Evolutionary conservation across 2,797 vertebrate genomes (phyloP).

Genomic region (Coregonus sp.): DNA sequence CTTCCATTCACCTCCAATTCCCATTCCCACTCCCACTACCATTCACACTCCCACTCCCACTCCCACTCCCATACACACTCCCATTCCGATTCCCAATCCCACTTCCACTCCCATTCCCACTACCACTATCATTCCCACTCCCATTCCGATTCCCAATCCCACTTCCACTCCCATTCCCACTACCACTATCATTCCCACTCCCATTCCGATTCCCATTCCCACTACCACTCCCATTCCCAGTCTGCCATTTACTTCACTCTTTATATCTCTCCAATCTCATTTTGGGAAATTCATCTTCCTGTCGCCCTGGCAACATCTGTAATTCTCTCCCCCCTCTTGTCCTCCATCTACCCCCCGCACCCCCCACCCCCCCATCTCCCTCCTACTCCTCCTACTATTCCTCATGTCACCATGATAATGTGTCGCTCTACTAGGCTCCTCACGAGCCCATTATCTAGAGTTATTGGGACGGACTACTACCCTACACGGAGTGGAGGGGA

Average conservation of each 20-base stretch:
- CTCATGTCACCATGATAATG: constrained; percentile 72
- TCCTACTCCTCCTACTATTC: constrained; percentile 37
- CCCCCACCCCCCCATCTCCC: constrained; percentile 11
- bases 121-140: background rate
- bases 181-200: background rate
- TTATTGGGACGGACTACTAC: constrained; percentile 63
- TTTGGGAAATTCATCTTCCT: constrained; percentile 71
- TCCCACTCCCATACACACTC: too few species aligned
- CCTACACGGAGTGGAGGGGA: constrained; percentile 29
- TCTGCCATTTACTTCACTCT: constrained; percentile 29
- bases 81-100: too few species aligned
- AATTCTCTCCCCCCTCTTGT: constrained; percentile 38
- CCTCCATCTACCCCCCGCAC: constrained; percentile 34
- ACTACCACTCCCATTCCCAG: constrained; percentile 10
- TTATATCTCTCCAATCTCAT: constrained; percentile 66
- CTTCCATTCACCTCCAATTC: too few species aligned
- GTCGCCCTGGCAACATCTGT: constrained; percentile 65
- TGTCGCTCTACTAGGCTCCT: constrained; percentile 62
- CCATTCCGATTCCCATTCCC: background rate
- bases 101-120: too few species aligned
- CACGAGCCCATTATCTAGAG: constrained; percentile 65
- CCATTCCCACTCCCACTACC: too few species aligned
- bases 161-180: too few species aligned
- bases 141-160: constrained; percentile 7
- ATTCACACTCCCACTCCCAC: too few species aligned